Conservation (phyloP, 2,797 vertebrate genomes). For the Argyrosomus regius region DNA sequence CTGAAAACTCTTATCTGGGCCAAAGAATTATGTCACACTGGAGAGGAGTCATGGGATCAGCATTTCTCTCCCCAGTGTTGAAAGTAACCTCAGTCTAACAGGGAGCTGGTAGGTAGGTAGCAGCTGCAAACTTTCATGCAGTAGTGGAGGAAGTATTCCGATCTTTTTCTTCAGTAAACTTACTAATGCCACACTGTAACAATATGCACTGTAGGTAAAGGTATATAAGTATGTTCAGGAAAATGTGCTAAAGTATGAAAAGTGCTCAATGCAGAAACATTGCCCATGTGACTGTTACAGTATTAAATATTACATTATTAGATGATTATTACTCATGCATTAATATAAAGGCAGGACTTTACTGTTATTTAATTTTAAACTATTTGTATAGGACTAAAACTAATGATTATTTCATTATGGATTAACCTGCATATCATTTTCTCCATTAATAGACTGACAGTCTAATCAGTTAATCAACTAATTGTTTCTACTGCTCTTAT, state of each 20-base stretch:
- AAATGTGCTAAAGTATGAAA: not conserved
- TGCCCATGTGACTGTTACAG: not conserved
- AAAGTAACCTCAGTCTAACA: conserved; percentile 41
- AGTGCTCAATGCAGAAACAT: not conserved
- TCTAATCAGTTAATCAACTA: too few relatives aligned
- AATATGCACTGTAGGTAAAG: not conserved
- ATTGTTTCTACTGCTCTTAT: too few relatives aligned
- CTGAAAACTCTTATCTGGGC: conserved; percentile 44
- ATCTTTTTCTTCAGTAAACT: not conserved
- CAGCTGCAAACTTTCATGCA: conserved; percentile 23
- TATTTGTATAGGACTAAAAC: not conserved
- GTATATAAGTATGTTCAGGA: not conserved
- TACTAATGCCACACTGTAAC: not conserved
- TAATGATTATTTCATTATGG: not conserved
- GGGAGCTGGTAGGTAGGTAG: conserved; percentile 17
- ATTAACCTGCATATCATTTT: not conserved
- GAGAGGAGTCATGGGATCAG: conserved; percentile 52
- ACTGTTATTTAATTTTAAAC: not conserved
- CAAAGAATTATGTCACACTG: conserved; percentile 43
- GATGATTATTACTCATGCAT: not conserved
- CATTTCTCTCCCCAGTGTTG: conserved; percentile 56
- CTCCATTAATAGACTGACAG: too few relatives aligned
- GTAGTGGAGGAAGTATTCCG: not conserved
- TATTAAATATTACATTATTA: not conserved
- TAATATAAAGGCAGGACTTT: not conserved